A percentile compares a stretch with the other conserved stretches of the same genome.
Evolutionary conservation across 2,797 vertebrate species (phyloP).

Genomic region (Mormyrops attenuatus): DNA sequence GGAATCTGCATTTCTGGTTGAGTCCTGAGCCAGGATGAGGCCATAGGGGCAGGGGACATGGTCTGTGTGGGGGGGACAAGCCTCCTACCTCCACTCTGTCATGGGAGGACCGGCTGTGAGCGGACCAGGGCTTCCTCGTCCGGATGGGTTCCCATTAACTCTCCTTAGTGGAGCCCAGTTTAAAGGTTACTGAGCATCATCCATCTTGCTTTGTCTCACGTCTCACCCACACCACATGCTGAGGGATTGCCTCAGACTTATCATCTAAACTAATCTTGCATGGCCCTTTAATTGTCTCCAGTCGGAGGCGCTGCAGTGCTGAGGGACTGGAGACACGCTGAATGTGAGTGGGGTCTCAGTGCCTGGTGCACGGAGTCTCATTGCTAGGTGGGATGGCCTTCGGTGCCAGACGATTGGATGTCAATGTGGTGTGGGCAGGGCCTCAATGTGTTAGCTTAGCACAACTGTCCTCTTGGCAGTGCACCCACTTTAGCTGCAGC

Average conservation of each 20-base stretch:
- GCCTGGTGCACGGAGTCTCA: neutral
- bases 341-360: constrained; percentile 8
- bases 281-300: neutral
- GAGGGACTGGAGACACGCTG: neutral
- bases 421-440: constrained; percentile 12
- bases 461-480: constrained; percentile 27
- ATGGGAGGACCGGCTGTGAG: neutral
- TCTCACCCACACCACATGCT: neutral
- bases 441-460: constrained; percentile 26
- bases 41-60: neutral
- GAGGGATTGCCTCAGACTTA: neutral
- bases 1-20: constrained; percentile 35
- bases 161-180: neutral
- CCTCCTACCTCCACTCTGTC: neutral
- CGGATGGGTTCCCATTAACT: neutral
- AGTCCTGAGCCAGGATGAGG: constrained; percentile 14
- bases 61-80: neutral
- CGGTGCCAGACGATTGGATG: neutral
- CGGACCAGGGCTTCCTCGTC: neutral
- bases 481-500: constrained; percentile 29
- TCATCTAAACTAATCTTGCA: neutral
- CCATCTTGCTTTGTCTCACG: neutral
- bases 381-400: neutral
- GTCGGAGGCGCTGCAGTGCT: neutral
- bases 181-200: neutral